Conservation (phyloP, 2,113 vertebrate genomes). For the Cervus canadensis region DNA sequence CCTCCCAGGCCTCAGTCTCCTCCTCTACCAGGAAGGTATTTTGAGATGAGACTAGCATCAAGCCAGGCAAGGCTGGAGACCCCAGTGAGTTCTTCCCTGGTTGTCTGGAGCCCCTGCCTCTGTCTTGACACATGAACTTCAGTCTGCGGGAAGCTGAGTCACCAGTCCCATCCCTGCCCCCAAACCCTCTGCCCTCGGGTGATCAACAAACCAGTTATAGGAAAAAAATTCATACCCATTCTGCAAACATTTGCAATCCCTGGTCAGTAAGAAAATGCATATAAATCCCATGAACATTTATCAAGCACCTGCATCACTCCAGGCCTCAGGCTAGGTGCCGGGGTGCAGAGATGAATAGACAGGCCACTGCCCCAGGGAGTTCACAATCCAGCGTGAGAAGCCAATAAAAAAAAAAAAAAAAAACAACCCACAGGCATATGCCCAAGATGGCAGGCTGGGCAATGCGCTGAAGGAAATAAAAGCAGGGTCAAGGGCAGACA, state of each 20-base stretch:
- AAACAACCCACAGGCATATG: too few species aligned
- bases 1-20: background rate
- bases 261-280: background rate
- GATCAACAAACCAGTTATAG: background rate
- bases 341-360: background rate
- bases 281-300: background rate
- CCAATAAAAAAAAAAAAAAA: background rate
- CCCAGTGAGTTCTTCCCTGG: fast-evolving
- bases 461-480: background rate
- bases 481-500: background rate
- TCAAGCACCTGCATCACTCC: background rate
- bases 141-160: background rate
- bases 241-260: background rate
- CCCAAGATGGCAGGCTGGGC: background rate
- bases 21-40: background rate
- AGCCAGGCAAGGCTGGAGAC: background rate
- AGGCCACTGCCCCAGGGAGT: background rate
- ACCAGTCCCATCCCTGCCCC: too few species aligned
- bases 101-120: background rate
- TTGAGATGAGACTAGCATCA: background rate
- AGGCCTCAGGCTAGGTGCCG: background rate
- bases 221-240: background rate
- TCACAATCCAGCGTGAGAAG: background rate
- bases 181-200: background rate
- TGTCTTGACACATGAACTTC: background rate